A percentile compares a stretch with the other conserved stretches of the same genome.
These are phyloP conservation scores for Gorsachius magnificus DNA, from an alignment of 2,797 vertebrate genomes.

Conservation along the genomic window DNA sequence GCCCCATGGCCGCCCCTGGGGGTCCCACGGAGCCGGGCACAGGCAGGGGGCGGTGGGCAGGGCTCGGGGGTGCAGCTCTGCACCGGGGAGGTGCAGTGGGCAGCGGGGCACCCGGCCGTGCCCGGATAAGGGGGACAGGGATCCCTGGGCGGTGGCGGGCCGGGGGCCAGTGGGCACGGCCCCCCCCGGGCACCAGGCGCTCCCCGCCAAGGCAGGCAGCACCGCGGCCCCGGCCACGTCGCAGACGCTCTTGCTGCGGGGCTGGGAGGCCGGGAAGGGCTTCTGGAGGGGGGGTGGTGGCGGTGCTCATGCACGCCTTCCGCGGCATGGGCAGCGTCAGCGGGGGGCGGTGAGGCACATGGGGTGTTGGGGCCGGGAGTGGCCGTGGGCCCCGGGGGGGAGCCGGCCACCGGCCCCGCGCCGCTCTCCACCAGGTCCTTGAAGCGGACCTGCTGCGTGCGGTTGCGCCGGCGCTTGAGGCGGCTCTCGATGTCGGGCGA, in stretches of 20 bases:
- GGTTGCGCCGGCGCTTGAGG: constrained; percentile 81
- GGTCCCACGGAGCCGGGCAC: background rate
- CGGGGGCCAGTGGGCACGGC: background rate
- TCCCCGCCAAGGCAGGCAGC: background rate
- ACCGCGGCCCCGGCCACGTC: constrained; percentile 62
- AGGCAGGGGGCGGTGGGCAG: background rate
- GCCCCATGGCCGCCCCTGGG: background rate
- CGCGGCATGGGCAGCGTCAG: constrained; percentile 81
- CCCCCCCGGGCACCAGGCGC: background rate
- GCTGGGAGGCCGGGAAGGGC: constrained; percentile 67
- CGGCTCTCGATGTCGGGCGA: constrained; percentile 83
- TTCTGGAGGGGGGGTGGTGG: constrained; percentile 86
- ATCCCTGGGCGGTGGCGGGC: background rate
- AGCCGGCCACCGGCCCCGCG: constrained; percentile 37
- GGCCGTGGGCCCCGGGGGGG: background rate
- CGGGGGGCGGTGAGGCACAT: constrained; percentile 53
- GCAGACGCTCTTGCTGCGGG: constrained; percentile 75
- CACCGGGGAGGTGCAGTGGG: background rate
- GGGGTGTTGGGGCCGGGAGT: constrained; percentile 22
- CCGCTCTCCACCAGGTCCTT: constrained; percentile 83
- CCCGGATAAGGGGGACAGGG: background rate
- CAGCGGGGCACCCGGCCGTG: background rate
- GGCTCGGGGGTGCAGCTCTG: background rate
- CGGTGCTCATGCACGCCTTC: constrained; percentile 80
- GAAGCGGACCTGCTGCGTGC: constrained; percentile 87